Percentiles rank a stretch among this genome's conserved stretches.
phyloP scores from a whole-genome alignment of 2,113 vertebrate species.

The Morphnarchus princeps region DNA sequence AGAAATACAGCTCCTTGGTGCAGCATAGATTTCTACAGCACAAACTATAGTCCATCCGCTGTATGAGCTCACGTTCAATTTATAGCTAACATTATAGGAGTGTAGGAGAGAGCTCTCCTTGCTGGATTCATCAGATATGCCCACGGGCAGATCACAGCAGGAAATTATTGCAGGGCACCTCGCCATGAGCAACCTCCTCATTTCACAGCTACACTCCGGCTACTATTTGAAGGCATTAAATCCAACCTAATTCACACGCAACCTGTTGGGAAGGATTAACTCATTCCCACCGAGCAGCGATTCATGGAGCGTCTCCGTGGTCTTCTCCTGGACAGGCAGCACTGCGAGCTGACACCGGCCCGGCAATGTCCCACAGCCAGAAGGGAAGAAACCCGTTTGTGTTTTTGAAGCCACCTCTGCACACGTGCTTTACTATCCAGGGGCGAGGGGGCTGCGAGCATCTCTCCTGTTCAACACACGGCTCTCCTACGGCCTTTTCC shows the following conservation, averaged over 20 bases:
- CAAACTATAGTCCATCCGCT: background rate
- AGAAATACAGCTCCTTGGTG: background rate
- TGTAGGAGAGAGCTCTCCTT: background rate
- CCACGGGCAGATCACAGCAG: background rate
- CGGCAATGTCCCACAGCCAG: background rate
- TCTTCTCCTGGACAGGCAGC: background rate
- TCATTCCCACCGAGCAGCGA: fast-evolving
- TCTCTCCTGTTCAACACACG: background rate
- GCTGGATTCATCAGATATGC: background rate
- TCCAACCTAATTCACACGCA: background rate
- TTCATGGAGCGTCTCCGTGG: fast-evolving
- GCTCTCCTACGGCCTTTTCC: background rate
- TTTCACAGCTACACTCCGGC: background rate
- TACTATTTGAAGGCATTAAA: background rate
- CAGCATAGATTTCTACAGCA: background rate
- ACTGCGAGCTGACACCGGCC: fast-evolving
- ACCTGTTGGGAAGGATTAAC: background rate
- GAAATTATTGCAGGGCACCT: background rate
- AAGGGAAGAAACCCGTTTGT: background rate
- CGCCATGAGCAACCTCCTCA: background rate
- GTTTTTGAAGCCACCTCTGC: background rate
- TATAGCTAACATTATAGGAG: fast-evolving
- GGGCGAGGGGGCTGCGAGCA: background rate
- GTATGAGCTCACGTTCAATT: fast-evolving
- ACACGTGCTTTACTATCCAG: background rate